These are phyloP conservation scores for Gonioctena quinquepunctata DNA, from an alignment of 1,140 invertebrate species.

Conservation along the genomic window DNA sequence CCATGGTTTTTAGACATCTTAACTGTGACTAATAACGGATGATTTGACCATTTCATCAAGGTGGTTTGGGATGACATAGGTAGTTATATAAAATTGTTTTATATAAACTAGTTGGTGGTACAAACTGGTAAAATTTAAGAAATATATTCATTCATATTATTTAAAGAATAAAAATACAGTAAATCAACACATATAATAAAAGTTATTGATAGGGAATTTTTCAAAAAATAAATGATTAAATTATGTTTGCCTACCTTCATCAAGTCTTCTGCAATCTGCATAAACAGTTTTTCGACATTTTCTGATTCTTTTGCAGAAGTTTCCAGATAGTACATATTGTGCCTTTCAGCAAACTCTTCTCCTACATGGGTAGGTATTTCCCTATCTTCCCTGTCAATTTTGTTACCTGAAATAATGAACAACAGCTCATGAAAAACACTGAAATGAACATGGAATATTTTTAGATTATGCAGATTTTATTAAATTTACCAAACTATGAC, in stretches of 20 bases:
- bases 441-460: too few relatives aligned
- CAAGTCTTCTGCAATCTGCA: constrained; percentile 91
- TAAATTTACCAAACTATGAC: too few relatives aligned
- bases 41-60: too few relatives aligned
- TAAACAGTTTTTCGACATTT: constrained; percentile 95
- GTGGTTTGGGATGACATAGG: too few relatives aligned
- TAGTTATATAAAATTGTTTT: too few relatives aligned
- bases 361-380: constrained; percentile 93
- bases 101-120: too few relatives aligned
- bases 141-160: neutral
- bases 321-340: constrained; percentile 97
- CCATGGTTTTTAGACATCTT: too few relatives aligned
- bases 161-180: neutral
- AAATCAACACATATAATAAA: neutral
- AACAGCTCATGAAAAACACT: too few relatives aligned
- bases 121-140: too few relatives aligned
- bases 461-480: too few relatives aligned
- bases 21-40: too few relatives aligned
- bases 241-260: constrained; percentile 70
- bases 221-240: neutral
- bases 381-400: constrained; percentile 92
- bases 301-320: constrained; percentile 98
- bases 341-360: constrained; percentile 93
- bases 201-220: neutral
- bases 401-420: constrained; percentile 79